These are phyloP conservation scores for Muscicapa comitata DNA, from an alignment of 2,797 vertebrate genomes.

Conservation along the genomic window DNA sequence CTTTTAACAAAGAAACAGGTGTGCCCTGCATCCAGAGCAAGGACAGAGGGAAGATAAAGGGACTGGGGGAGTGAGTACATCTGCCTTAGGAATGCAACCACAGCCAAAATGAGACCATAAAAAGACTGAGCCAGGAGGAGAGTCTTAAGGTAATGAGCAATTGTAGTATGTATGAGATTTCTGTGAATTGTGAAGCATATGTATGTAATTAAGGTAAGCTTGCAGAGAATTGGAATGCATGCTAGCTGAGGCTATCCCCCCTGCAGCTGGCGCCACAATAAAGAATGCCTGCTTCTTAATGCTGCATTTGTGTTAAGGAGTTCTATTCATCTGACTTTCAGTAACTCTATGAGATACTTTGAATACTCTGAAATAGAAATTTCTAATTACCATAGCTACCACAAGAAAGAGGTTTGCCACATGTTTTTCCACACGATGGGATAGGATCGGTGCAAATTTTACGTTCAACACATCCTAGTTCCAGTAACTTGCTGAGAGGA, in stretches of 20 bases:
- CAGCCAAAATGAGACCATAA: not conserved
- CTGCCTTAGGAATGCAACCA: not conserved
- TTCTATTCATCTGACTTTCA: fast-evolving
- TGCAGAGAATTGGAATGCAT: fast-evolving
- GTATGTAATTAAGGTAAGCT: not conserved
- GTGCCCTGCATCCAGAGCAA: not conserved
- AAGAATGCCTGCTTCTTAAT: too few relatives aligned
- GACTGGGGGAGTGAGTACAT: not conserved
- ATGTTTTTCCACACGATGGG: conserved; percentile 93
- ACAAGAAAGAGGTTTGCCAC: conserved; percentile 89
- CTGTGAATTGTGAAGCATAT: not conserved
- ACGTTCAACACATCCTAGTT: conserved; percentile 87
- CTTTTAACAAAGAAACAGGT: not conserved
- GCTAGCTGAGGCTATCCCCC: fast-evolving
- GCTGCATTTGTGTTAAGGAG: too few relatives aligned
- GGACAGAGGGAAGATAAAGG: not conserved
- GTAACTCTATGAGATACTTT: not conserved
- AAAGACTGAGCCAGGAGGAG: not conserved
- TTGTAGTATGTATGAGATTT: not conserved
- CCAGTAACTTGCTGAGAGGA: conserved; percentile 87
- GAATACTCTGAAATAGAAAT: not conserved
- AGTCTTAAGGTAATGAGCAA: not conserved
- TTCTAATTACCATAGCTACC: conserved; percentile 85
- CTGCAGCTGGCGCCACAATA: fast-evolving
- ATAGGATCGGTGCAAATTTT: conserved; percentile 88